These are phyloP conservation scores for Strigamia crassipes DNA, from an alignment of 2,888 invertebrate genomes.

Conservation along the genomic window DNA sequence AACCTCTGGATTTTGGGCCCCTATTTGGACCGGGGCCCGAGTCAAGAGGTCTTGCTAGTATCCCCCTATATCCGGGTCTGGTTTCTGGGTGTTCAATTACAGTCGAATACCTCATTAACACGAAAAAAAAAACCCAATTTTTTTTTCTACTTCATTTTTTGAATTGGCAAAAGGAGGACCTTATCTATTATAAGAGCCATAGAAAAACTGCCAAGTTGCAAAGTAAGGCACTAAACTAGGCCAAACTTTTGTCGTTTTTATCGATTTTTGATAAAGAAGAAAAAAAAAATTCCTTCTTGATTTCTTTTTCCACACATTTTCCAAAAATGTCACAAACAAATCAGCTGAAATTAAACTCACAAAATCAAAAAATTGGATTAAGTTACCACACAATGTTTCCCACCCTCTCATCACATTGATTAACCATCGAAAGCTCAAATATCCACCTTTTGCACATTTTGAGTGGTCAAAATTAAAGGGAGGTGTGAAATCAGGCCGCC, in stretches of 20 bases:
- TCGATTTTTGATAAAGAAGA: slow-evolving; percentile 25
- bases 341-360: not conserved
- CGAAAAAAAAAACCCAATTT: not conserved
- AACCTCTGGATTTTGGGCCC: too few species aligned
- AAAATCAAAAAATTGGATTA: not conserved
- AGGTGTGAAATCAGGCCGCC: too few species aligned
- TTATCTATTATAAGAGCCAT: not conserved
- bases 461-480: too few species aligned
- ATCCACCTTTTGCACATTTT: too few species aligned
- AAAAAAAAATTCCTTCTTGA: not conserved
- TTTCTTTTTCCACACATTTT: not conserved
- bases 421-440: too few species aligned
- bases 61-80: too few species aligned
- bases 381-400: too few species aligned
- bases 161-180: not conserved
- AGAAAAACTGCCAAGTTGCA: slow-evolving; percentile 36
- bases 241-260: slow-evolving; percentile 30
- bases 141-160: not conserved
- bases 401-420: too few species aligned
- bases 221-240: slow-evolving; percentile 3
- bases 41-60: too few species aligned
- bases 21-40: too few species aligned
- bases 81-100: not conserved
- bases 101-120: not conserved
- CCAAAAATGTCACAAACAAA: slow-evolving; percentile 1